These are phyloP conservation scores for Tipula vernalis DNA, from an alignment of 2,888 invertebrate genomes.

Conservation along the genomic window DNA sequence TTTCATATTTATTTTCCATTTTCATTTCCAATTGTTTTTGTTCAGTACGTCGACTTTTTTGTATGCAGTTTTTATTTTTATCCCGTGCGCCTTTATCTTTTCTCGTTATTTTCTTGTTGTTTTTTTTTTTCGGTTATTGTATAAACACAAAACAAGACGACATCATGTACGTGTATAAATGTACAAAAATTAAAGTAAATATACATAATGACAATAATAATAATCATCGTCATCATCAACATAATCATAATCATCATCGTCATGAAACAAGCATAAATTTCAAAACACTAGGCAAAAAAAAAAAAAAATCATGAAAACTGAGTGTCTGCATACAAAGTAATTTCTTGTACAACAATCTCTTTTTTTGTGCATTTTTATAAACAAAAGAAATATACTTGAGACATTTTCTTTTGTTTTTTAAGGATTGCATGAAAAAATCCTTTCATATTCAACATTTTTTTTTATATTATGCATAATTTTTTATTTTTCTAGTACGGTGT, in stretches of 20 bases:
- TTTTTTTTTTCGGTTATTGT: background rate
- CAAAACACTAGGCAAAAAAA: background rate
- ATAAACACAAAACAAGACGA: background rate
- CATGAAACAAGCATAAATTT: conserved; percentile 4
- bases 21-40: background rate
- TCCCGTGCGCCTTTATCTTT: background rate
- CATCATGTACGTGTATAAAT: background rate
- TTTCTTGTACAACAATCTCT: background rate
- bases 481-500: background rate
- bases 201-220: background rate
- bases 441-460: background rate
- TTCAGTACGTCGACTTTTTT: background rate
- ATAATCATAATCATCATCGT: background rate
- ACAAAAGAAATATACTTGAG: conserved; percentile 4
- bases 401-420: background rate
- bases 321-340: conserved; percentile 4
- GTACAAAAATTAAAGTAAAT: background rate
- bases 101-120: background rate
- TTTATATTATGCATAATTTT: background rate
- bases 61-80: background rate
- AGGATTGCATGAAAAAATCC: background rate
- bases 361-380: background rate
- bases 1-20: background rate
- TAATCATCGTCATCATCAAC: background rate
- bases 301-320: background rate